These are phyloP conservation scores for Drosophila dunni DNA, from an alignment of 1,140 invertebrate species.

Conservation along the genomic window DNA sequence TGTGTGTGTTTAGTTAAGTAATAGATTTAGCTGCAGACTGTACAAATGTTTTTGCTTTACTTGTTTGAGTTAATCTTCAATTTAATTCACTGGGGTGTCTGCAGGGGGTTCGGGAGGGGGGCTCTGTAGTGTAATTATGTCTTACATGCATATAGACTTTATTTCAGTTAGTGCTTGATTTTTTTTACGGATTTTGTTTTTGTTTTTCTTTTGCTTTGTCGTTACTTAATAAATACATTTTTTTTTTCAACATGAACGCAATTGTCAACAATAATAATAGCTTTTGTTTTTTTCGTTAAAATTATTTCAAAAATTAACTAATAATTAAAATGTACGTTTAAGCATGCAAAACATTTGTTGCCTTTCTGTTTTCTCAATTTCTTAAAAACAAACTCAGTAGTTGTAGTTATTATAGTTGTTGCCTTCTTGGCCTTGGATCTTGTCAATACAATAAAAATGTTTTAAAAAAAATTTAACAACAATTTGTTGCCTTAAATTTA, in stretches of 20 bases:
- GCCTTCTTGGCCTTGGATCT: constrained; percentile 45
- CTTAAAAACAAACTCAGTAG: constrained; percentile 32
- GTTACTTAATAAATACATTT: constrained; percentile 59
- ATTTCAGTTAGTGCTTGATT: constrained; percentile 38
- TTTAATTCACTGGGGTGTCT: constrained; percentile 65
- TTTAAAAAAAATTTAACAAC: constrained; percentile 42
- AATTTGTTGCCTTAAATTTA: constrained; percentile 35
- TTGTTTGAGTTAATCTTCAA: constrained; percentile 33
- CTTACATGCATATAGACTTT: constrained; percentile 31
- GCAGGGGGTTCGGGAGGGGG: constrained; percentile 1
- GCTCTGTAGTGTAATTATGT: constrained; percentile 3
- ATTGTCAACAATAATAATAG: constrained; percentile 27
- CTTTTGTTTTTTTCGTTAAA: not conserved
- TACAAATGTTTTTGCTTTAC: constrained; percentile 32
- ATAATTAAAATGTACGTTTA: constrained; percentile 31
- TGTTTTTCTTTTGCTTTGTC: constrained; percentile 41
- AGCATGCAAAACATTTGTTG: constrained; percentile 41
- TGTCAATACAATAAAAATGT: constrained; percentile 67
- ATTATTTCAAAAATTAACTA: constrained; percentile 24
- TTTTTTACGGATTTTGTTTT: constrained; percentile 23
- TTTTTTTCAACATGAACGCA: constrained; percentile 29
- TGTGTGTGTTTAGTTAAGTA: constrained; percentile 47
- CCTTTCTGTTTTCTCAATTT: not conserved
- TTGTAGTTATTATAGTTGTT: constrained; percentile 33
- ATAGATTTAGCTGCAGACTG: constrained; percentile 61